These are phyloP conservation scores for Chauna torquata DNA, from an alignment of 2,113 vertebrate genomes.

Conservation along the genomic window DNA sequence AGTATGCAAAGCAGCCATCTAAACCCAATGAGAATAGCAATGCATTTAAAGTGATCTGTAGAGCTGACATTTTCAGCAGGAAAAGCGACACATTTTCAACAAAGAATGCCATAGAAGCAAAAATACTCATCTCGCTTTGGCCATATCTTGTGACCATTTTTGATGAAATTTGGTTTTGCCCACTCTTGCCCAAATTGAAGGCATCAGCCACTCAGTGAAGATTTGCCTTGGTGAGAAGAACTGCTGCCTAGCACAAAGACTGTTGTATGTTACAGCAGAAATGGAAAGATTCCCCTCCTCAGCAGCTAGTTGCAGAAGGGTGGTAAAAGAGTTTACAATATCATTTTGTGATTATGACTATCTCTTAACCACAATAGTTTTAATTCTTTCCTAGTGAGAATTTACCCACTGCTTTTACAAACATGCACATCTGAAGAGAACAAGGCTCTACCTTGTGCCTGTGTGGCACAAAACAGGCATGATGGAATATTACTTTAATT, in stretches of 20 bases:
- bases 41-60: not conserved
- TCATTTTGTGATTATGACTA: not conserved
- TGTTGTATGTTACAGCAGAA: not conserved
- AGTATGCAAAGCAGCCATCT: not conserved
- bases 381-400: not conserved
- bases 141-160: not conserved
- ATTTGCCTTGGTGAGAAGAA: not conserved
- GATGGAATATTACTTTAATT: not conserved
- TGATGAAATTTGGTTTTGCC: not conserved
- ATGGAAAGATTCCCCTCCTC: not conserved
- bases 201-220: not conserved
- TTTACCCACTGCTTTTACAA: not conserved
- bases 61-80: not conserved
- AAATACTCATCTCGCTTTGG: not conserved
- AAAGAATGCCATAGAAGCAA: not conserved
- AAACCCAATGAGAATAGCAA: not conserved
- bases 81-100: not conserved
- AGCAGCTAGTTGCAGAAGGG: not conserved
- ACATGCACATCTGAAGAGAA: accelerated
- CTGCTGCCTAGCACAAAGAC: not conserved
- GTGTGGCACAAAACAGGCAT: not conserved
- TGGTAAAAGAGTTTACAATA: not conserved
- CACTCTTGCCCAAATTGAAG: not conserved
- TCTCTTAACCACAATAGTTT: not conserved
- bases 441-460: not conserved